Percentiles rank a stretch among this genome's conserved stretches.
Evolutionary conservation across 1,140 invertebrate genomes (phyloP).

Genomic region (Caenorhabditis brenneri): DNA sequence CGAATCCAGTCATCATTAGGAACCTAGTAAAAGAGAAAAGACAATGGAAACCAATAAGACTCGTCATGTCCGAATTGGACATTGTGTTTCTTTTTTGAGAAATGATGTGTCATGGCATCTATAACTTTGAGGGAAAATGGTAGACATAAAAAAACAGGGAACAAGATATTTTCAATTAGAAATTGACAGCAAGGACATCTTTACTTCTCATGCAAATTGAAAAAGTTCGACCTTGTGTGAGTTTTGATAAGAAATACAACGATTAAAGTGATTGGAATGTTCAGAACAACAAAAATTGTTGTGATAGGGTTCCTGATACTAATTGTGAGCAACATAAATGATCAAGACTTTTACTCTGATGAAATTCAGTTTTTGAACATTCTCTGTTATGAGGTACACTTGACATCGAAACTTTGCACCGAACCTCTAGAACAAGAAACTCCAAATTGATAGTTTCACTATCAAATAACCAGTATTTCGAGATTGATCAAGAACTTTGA

Average conservation of each 20-base stretch:
- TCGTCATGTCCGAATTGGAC: conserved; percentile 37
- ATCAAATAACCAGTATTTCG: no score
- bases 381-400: no score
- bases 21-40: background rate
- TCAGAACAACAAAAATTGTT: no score
- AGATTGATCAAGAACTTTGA: no score
- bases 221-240: background rate
- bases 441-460: no score
- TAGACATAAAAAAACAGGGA: background rate
- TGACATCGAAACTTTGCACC: no score
- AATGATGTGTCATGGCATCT: background rate
- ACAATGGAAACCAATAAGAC: conserved; percentile 32
- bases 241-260: background rate
- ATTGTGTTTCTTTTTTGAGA: background rate
- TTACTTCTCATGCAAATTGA: background rate
- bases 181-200: background rate
- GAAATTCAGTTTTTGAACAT: no score
- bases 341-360: no score
- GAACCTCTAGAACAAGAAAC: no score
- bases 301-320: no score
- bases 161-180: background rate
- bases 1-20: conserved; percentile 12
- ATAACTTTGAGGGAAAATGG: background rate
- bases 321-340: no score
- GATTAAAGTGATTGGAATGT: no score